Evolutionary conservation across 2,113 vertebrate genomes (phyloP), one percentile per base, ranked within the genome.

Genomic region (Callipepla squamata): DNA sequence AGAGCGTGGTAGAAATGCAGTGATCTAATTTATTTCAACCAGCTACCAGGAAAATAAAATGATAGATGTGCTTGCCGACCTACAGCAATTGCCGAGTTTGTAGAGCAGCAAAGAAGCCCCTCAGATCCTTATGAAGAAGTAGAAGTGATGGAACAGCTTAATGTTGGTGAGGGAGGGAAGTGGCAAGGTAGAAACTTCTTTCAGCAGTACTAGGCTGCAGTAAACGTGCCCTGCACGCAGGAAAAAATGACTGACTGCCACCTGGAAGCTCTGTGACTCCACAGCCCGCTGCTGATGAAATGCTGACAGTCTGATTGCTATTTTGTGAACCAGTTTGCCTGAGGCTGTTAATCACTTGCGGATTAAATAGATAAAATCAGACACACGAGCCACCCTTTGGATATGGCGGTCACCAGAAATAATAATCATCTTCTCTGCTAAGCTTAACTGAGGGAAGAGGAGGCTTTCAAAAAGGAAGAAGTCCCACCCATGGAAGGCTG

Each of bases 181-280:
- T 53, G 36, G 22, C 13, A 45, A 32, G 23, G 32, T 38, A 12
- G 47, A 55, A 79, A 11, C 26, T 34, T 51, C 4, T 6, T 65
- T 68, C 75, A 59, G 28, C 72, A 83, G 11, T 36, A 9, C 26
- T 70, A 5, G 26, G 34, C 50, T 70, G 23, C 26, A 28, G 38
- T 38, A 8, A 5, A 1, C 17, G 12, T 3, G 12, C 73, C 21
- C 42, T 55, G 7, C 45, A 5, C 0, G 0, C 47, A 70, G 51
- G 78, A 80, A 93, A 93, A 28, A 59, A 36, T 25, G 25, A 16
- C 34, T 69, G 19, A n/a, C 63, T 40, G 14, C 69, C 69, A 66
- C 38, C 16, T 3, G 7, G 51, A 93, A 63, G 26, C 11, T 18
- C 22, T 50, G 26, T 47, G 61, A 10, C 42, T 58, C 9, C 79